Percentiles rank a stretch among this genome's conserved stretches.
Conservation (phyloP, 2,113 vertebrate genomes). For the Gnathonemus longibarbis region DNA sequence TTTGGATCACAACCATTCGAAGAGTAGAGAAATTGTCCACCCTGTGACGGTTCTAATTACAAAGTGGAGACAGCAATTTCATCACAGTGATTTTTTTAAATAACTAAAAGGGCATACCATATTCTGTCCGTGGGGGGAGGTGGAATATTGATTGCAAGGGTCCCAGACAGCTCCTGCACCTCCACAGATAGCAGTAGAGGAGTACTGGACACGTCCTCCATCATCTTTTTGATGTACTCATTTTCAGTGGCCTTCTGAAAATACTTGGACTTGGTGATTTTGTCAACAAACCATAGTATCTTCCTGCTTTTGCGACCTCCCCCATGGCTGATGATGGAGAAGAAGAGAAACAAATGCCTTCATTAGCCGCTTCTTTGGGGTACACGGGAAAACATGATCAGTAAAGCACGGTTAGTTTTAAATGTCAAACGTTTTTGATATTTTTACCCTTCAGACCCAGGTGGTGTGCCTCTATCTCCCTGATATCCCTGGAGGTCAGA, state of each 20-base stretch:
- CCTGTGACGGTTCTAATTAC: neutral
- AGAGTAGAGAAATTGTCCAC: neutral
- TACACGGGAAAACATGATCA: neutral
- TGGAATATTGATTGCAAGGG: constrained; percentile 71
- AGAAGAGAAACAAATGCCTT: neutral
- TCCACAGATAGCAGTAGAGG: constrained; percentile 77
- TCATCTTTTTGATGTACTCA: constrained; percentile 83
- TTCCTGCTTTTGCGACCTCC: constrained; percentile 65
- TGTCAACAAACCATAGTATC: constrained; percentile 81
- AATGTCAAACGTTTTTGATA: neutral
- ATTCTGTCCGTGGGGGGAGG: constrained; percentile 76
- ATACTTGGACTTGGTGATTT: constrained; percentile 81
- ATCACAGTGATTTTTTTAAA: neutral
- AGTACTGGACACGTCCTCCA: constrained; percentile 82
- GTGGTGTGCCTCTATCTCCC: constrained; percentile 50
- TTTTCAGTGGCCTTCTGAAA: constrained; percentile 83
- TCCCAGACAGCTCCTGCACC: constrained; percentile 74
- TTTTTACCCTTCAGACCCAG: constrained; percentile 62
- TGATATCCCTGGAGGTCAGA: constrained; percentile 49
- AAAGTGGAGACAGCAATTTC: neutral
- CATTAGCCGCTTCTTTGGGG: neutral
- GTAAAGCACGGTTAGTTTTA: neutral
- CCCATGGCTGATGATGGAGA: constrained; percentile 23
- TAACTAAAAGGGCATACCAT: constrained; percentile 49
- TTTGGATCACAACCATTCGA: neutral